These are phyloP conservation scores for Chloroceryle aenea DNA, from an alignment of 2,113 vertebrate genomes.

Conservation along the genomic window DNA sequence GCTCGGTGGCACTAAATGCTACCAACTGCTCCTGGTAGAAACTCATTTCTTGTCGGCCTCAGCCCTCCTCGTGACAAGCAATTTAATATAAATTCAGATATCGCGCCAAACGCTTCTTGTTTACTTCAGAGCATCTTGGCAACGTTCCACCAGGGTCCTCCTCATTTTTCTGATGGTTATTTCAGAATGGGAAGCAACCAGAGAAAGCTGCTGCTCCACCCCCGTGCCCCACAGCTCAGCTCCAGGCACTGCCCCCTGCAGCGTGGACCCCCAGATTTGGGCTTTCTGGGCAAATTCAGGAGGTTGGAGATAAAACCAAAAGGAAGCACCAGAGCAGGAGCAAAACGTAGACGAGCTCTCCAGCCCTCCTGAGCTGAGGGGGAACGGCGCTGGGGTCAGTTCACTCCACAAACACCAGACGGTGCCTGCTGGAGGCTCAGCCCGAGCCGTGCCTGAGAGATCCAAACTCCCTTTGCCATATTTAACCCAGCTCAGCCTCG, in stretches of 20 bases:
- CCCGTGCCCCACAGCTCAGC: background rate
- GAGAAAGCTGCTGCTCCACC: background rate
- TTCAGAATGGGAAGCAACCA: background rate
- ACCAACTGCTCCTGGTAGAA: background rate
- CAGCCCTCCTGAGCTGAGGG: background rate
- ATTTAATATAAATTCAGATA: background rate
- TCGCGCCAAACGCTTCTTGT: background rate
- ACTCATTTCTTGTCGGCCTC: background rate
- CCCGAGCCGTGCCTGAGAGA: background rate
- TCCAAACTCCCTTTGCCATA: background rate
- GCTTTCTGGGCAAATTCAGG: background rate
- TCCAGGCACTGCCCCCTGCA: background rate
- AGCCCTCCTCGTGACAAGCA: background rate
- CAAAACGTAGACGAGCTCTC: background rate
- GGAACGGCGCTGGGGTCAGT: background rate
- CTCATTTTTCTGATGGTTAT: background rate
- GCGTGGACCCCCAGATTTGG: background rate
- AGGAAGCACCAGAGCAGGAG: background rate
- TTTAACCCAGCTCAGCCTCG: background rate
- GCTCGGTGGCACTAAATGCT: background rate
- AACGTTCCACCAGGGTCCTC: background rate
- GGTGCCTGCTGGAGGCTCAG: background rate
- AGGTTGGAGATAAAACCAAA: background rate
- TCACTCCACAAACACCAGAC: background rate
- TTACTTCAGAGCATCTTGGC: background rate